phyloP scores from a whole-genome alignment of 2,797 vertebrate genomes.

The Lutjanus campechanus region DNA sequence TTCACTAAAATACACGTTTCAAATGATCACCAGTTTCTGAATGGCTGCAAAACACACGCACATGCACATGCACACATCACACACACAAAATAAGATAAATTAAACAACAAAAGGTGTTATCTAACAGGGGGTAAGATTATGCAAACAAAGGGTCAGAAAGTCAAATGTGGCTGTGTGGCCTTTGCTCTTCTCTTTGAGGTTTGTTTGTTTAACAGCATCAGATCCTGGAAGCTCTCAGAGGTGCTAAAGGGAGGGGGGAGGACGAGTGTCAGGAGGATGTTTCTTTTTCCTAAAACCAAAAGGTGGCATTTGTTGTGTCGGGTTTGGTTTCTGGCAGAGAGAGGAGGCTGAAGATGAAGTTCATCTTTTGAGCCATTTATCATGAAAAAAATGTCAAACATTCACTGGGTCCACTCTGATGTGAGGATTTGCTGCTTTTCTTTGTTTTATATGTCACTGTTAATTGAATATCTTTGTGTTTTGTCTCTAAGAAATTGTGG shows the following conservation, averaged over 20 bases:
- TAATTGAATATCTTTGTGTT: not conserved
- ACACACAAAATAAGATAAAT: constrained; percentile 64
- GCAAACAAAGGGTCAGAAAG: constrained; percentile 71
- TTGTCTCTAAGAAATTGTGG: not conserved
- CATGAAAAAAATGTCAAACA: not conserved
- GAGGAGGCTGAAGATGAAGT: not conserved
- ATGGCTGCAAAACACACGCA: constrained; percentile 31
- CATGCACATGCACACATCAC: constrained; percentile 20
- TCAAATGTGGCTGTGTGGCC: constrained; percentile 72
- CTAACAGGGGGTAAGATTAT: constrained; percentile 59
- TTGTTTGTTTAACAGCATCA: constrained; percentile 82
- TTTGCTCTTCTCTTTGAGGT: constrained; percentile 78
- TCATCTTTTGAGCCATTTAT: not conserved
- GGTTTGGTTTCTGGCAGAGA: constrained; percentile 21
- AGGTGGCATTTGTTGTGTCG: constrained; percentile 13
- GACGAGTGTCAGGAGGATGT: constrained; percentile 52
- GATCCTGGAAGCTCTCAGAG: constrained; percentile 68
- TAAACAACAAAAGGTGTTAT: constrained; percentile 68
- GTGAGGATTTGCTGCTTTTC: not conserved
- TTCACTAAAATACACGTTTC: constrained; percentile 28
- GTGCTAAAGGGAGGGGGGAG: constrained; percentile 64
- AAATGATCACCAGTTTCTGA: constrained; percentile 44
- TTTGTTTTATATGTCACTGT: not conserved
- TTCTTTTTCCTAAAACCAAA: constrained; percentile 47
- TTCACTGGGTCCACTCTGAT: not conserved